phyloP scores from a whole-genome alignment of 2,888 invertebrate species.

The Cataglyphis cursor region DNA sequence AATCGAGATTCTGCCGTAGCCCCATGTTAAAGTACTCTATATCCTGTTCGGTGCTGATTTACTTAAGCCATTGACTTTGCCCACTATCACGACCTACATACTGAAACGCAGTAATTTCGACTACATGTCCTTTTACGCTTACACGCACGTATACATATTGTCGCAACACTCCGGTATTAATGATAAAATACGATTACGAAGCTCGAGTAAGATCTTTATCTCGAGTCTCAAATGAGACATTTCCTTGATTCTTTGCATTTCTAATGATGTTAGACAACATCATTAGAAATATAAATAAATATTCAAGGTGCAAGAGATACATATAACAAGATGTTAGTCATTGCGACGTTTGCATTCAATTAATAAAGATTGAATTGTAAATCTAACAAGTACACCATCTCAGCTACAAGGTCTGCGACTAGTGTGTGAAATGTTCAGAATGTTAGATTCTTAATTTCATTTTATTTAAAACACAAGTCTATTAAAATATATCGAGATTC shows the following conservation, averaged over 20 bases:
- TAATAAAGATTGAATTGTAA: background rate
- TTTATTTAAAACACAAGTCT: background rate
- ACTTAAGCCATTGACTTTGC: slow-evolving; percentile 44
- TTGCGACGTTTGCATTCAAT: background rate
- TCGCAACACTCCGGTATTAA: background rate
- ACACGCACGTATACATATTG: background rate
- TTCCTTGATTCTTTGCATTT: slow-evolving; percentile 21
- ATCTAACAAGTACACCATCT: background rate
- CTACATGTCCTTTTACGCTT: background rate
- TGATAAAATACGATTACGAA: slow-evolving; percentile 15
- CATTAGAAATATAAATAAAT: background rate
- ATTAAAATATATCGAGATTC: background rate
- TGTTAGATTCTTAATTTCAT: background rate
- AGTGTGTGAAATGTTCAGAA: background rate
- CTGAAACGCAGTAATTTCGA: slow-evolving; percentile 37
- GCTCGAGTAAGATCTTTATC: slow-evolving; percentile 5
- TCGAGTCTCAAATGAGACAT: background rate
- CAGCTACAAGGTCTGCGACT: background rate
- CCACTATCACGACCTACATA: slow-evolving; percentile 20
- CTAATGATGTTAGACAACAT: background rate
- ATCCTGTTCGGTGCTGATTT: slow-evolving; percentile 39
- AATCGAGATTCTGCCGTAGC: slow-evolving; percentile 48
- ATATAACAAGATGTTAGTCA: background rate
- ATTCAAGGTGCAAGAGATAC: background rate
- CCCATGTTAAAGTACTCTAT: slow-evolving; percentile 44